A percentile compares a stretch with the other conserved stretches of the same genome.
phyloP scores from a whole-genome alignment of 1,140 invertebrate genomes.

The Megalonaias nervosa region DNA sequence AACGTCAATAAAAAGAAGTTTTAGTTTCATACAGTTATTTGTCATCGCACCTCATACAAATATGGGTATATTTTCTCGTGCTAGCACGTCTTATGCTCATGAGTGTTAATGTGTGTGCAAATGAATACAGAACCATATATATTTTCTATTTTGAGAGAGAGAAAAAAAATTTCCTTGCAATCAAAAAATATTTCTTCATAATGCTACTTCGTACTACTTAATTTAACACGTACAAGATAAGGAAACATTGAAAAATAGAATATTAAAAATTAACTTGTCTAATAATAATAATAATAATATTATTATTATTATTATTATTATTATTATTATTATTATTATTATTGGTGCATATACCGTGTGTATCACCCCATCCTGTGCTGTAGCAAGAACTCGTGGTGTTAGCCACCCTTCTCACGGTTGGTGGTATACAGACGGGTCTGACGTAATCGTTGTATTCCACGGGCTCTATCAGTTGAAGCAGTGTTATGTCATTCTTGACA shows the following conservation, averaged over 20 bases:
- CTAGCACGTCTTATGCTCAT: no score
- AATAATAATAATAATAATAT: not conserved
- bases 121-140: no score
- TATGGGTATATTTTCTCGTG: no score
- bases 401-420: constrained; percentile 13
- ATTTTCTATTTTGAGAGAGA: no score
- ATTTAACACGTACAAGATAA: not conserved
- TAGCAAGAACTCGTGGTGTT: constrained; percentile 4
- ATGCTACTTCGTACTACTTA: not conserved
- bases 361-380: constrained; percentile 31
- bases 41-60: not conserved
- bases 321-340: no score
- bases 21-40: not conserved
- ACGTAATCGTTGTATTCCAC: constrained; percentile 9
- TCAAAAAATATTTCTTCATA: not conserved
- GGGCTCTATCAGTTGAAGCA: constrained; percentile 9
- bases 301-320: no score
- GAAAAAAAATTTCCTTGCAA: not conserved
- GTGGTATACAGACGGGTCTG: constrained; percentile 21
- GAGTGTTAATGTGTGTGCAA: no score
- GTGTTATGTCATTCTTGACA: constrained; percentile 19
- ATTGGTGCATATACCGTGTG: constrained; percentile 5
- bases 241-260: not conserved
- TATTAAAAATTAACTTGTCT: not conserved
- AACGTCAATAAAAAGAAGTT: not conserved